Evolutionary conservation across 2,797 vertebrate genomes (phyloP), one percentile per base, ranked within the genome.

Genomic region (Cossypha heuglini): DNA sequence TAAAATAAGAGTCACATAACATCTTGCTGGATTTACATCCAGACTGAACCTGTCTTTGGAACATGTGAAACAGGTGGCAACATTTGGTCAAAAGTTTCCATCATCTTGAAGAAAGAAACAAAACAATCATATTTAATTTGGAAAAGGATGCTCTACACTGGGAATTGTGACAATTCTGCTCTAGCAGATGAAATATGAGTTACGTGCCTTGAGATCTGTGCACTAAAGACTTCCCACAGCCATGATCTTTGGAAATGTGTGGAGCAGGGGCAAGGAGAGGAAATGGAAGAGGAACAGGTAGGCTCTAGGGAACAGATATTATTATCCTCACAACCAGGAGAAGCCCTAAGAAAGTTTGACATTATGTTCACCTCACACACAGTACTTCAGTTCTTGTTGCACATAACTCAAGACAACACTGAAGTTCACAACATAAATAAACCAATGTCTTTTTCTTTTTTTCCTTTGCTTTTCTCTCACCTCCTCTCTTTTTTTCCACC

Each of bases 251-350:
- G 59, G 40, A 76, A 86, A 58, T 28, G 11, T 48, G 55, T 10
- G 16, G 48, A 78, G 29, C 55, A 45, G 13, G 8, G 4, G 42
- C 73, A 59, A 59, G 42, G 20, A 92, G 11, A 26, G 71, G 84
- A 71, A 95, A 88, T 90, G 85, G 91, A 95, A 94, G 40, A 87
- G 76, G 83, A 96, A 93, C 48, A 96, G 77, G 74, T 93, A 66
- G 35, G 37, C 91, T 76, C 74, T 15, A 77, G 63, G 67, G 63
- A 93, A 85, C 21, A 84, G 69, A 79, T 86, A 86, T 37, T 82
- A 78, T 82, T 94, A 78, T 71, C 22, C 67, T 79, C 26, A 49
- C 13, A 79, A 88, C 13, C 9, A 69, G 21, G 24, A 96, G 45
- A 82, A 76, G 67, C 5, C 13, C 24, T 80, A 43, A 33, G 38